phyloP scores from a whole-genome alignment of 2,888 invertebrate genomes.

The Prostheceraeus crozeri region DNA sequence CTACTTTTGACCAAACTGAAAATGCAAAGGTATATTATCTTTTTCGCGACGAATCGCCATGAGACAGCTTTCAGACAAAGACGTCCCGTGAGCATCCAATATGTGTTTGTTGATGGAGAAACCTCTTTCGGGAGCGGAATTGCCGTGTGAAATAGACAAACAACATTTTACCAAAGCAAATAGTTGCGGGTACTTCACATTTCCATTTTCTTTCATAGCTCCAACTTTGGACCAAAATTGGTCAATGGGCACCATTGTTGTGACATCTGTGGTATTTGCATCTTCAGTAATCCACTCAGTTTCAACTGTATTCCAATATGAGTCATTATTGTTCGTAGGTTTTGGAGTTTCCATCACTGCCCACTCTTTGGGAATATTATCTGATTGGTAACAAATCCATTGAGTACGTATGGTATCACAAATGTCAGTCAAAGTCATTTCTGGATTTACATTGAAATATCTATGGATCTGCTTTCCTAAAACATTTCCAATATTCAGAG shows the following conservation, averaged over 20 bases:
- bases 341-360: too few species aligned
- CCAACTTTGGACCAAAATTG: background rate
- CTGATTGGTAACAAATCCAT: conserved; percentile 3
- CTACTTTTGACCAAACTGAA: too few species aligned
- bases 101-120: conserved; percentile 18
- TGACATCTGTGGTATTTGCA: too few species aligned
- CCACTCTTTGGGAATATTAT: conserved; percentile 25
- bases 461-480: background rate
- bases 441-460: background rate
- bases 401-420: conserved; percentile 17
- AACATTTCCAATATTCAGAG: conserved; percentile 17
- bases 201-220: conserved; percentile 5
- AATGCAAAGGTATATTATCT: too few species aligned
- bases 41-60: conserved; percentile 9
- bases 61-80: conserved; percentile 6
- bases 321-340: too few species aligned
- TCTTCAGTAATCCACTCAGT: too few species aligned
- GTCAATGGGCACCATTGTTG: conserved; percentile 21
- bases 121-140: conserved; percentile 17
- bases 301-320: too few species aligned
- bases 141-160: conserved; percentile 18
- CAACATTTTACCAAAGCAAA: conserved; percentile 2
- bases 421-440: conserved; percentile 1
- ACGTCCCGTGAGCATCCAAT: background rate
- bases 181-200: conserved; percentile 21